A percentile compares a stretch with the other conserved stretches of the same genome.
phyloP scores from a whole-genome alignment of 2,797 vertebrate species.

The Prunella strophiata region DNA sequence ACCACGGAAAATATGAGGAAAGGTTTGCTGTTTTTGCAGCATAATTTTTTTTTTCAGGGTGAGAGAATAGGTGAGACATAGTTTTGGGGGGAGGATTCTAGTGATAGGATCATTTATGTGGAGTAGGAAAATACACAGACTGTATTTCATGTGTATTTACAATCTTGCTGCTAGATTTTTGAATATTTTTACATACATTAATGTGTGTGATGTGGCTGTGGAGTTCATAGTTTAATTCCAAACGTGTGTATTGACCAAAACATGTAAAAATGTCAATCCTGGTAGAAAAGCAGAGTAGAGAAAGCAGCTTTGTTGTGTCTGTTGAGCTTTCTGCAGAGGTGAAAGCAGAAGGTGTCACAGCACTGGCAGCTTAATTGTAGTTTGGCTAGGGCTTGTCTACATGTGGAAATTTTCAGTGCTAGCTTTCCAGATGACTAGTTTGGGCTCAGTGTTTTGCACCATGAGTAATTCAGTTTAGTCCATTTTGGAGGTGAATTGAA shows the following conservation, averaged over 20 bases:
- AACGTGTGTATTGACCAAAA: neutral
- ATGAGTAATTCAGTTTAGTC: slow-evolving; percentile 31
- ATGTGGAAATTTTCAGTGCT: slow-evolving; percentile 27
- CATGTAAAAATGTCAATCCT: neutral
- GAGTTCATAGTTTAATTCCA: neutral
- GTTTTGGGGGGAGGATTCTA: neutral
- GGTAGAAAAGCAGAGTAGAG: neutral
- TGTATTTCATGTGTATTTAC: slow-evolving; percentile 31
- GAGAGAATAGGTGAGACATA: neutral
- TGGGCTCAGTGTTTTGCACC: slow-evolving; percentile 21
- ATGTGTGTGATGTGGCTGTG: neutral
- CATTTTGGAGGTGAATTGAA: slow-evolving; percentile 35
- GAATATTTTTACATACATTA: slow-evolving; percentile 52
- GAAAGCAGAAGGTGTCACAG: slow-evolving; percentile 2
- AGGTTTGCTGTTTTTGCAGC: neutral
- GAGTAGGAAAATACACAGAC: neutral
- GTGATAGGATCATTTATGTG: neutral
- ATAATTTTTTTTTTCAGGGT: neutral
- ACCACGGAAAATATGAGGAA: neutral
- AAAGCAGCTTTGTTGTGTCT: neutral
- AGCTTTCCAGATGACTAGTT: slow-evolving; percentile 15
- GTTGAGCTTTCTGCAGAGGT: neutral
- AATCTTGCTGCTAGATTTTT: neutral
- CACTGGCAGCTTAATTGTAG: slow-evolving; percentile 6
- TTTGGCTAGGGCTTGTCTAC: neutral